Evolutionary conservation across 2,113 vertebrate species (phyloP), one percentile per base, ranked within the genome.

Genomic region (Oreotrochilus melanogaster): DNA sequence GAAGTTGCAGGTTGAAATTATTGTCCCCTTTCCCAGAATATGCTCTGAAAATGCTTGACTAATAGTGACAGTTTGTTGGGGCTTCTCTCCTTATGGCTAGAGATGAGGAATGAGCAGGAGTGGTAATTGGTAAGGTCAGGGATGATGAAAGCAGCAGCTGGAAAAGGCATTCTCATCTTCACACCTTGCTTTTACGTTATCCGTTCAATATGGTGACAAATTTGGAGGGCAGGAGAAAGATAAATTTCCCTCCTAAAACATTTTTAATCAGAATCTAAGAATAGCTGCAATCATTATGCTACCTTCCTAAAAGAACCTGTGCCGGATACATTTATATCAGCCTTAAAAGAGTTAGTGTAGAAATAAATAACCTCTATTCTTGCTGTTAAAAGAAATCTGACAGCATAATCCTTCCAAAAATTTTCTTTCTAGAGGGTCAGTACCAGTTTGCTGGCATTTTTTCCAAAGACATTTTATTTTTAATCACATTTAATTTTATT

Each of bases 231-330:
- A 24, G 70, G 57, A 89, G 24, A 82, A 87, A 86, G 51, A 78
- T 11, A 74, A 14, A 43, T 73, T 35, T 22, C 56, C 19, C 43
- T 60, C 19, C 43, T 43, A 78, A 81, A 66, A 78, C 2, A 1
- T 51, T 93, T 93, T 89, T 72, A 85, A 91, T 85, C 70, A 71
- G 30, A 67, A 75, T 18, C 81, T 76, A 87, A 72, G n/a, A 87
- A 89, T 60, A 95, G 74, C 70, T 75, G 39, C 31, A 89, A 69
- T 53, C 57, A 82, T 85, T 87, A 81, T 22, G 50, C 48, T 31
- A 57, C 48, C 33, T 88, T 85, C 66, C 57, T 48, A 84, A 91
- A 87, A 43, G 21, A 71, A 81, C 81, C 73, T 56, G 58, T 25
- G 61, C 84, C 71, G 54, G 23, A 76, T 23, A 67, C 31, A 24